A percentile compares a stretch with the other conserved stretches of the same genome.
phyloP scores from a whole-genome alignment of 1,140 invertebrate genomes.

The Pachypeltis micranthus region DNA sequence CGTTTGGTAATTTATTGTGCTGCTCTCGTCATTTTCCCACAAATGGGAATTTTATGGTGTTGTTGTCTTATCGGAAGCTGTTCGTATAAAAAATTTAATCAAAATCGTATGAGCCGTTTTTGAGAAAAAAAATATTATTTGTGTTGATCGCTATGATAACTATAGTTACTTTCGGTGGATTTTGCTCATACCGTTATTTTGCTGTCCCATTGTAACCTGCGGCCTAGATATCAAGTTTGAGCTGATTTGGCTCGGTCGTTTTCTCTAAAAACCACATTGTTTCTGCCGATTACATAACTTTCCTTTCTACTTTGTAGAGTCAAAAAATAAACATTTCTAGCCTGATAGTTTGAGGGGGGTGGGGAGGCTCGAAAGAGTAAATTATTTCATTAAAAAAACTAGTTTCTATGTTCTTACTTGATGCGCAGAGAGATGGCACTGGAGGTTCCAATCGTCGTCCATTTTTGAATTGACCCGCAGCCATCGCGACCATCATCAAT shows the following conservation, averaged over 20 bases:
- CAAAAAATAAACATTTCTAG: background rate
- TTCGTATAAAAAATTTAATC: no score
- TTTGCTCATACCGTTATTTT: background rate
- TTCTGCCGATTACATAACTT: background rate
- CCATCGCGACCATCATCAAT: slow-evolving; percentile 1
- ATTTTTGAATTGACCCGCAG: slow-evolving; percentile 50
- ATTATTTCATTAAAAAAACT: background rate
- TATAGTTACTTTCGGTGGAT: no score
- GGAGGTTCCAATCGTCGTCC: slow-evolving; percentile 59
- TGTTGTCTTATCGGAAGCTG: no score
- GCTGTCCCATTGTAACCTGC: background rate
- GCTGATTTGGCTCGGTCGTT: background rate
- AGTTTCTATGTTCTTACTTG: slow-evolving; percentile 42
- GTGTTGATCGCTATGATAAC: no score
- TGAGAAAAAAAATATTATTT: no score
- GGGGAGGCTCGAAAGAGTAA: background rate
- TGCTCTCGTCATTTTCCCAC: no score
- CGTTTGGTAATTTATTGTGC: no score
- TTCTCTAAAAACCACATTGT: background rate
- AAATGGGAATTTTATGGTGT: no score
- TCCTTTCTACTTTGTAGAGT: background rate
- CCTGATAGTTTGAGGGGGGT: background rate
- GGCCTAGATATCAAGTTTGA: background rate
- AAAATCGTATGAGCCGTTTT: no score
- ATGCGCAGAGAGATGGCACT: slow-evolving; percentile 55